Base-by-base conservation (phyloP, 1,140 invertebrate species). In the Lerema accius region DNA sequence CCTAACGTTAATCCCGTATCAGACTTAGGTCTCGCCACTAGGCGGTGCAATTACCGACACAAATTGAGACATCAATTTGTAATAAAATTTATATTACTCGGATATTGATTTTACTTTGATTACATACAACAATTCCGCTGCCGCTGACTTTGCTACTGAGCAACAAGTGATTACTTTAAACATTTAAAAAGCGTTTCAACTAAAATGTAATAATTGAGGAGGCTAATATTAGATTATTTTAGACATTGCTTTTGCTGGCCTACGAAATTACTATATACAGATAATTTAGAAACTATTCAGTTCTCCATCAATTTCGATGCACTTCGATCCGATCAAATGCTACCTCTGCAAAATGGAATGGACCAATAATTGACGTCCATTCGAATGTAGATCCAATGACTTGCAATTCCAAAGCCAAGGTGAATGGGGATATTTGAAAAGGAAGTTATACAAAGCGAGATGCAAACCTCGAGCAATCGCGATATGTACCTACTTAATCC, bases 11-110 rank as follows among this genome's bases (percentile, higher is more conserved):
- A 51, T 51, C 49, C 48, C 0, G 48, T 51, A 51, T 51, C 48
- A 51, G 48, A 51, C 48, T 19, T 48, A 51, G 4, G 48, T 51
- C 48, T 51, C 28, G 28, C 48, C 48, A 35, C 48, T 37, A 51
- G 35, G 48, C 48, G 48, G 37, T 51, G 48, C 48, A 51, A 51
- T 51, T 51, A 51, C 48, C 15, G 48, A 35, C 48, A 51, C 48
- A 19, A 51, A 51, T 51, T 37, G 48, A 51, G 48, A 39, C 48
- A 51, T 51, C 48, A 51, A 39, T 51, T 32, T 32, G 28, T 32
- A 32, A 32, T 32, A 32, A 32, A 32, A 32, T 32, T 32, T 32
- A 32, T 32, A 32, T 32, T 32, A 32, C 9, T 32, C 19, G 9
- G 28, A 32, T 7, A 32, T 9, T 32, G 28, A 32, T 32, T 1